Conservation (phyloP, 2,888 invertebrate genomes). For the Adelphocoris suturalis region DNA sequence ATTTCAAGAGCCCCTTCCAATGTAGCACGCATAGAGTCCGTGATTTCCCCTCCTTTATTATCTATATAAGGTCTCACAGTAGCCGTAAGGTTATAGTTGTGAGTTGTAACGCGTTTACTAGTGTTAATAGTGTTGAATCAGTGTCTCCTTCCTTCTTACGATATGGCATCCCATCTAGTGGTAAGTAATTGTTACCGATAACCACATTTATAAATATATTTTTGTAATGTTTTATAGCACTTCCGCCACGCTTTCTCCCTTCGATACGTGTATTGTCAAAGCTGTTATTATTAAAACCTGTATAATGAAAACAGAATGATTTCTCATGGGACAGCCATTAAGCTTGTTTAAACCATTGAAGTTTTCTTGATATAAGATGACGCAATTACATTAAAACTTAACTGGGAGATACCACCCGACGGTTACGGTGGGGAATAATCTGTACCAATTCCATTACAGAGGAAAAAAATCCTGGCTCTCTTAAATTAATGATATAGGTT, state of each 20-base stretch:
- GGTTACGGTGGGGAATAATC: no score
- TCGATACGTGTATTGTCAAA: not conserved
- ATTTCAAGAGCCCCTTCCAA: constrained; percentile 53
- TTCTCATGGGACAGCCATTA: no score
- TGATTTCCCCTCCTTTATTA: constrained; percentile 65
- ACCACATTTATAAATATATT: not conserved
- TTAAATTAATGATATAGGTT: no score
- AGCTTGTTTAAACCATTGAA: no score
- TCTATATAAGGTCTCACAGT: constrained; percentile 55
- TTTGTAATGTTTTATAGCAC: not conserved
- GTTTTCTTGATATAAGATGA: no score
- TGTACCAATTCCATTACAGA: no score
- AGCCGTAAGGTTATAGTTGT: constrained; percentile 48
- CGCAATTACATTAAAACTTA: no score
- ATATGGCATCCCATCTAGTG: constrained; percentile 16
- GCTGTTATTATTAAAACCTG: no score
- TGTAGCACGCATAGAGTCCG: constrained; percentile 53
- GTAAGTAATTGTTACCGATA: not conserved
- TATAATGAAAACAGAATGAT: no score
- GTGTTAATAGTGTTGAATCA: constrained; percentile 1
- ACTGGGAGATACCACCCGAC: no score
- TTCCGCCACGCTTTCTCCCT: not conserved
- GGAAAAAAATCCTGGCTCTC: no score
- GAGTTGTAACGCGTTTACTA: constrained; percentile 38
- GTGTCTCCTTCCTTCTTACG: not conserved